Conservation (phyloP, 2,888 invertebrate genomes). For the Hirtodrosophila confusa region DNA sequence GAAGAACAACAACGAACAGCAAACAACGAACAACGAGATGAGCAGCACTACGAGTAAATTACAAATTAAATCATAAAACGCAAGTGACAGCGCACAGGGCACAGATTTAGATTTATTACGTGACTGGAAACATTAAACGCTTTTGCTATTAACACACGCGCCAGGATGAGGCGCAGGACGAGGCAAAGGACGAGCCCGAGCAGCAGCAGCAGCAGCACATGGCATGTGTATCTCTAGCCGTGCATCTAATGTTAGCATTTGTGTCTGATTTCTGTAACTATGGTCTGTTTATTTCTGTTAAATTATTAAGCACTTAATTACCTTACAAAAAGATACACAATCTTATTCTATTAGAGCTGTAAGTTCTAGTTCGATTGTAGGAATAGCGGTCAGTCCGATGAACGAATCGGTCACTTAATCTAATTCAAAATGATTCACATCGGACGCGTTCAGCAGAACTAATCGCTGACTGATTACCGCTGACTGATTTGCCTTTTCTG, state of each 20-base stretch:
- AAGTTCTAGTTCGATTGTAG: background rate
- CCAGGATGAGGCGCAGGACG: conserved; percentile 12
- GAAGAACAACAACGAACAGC: background rate
- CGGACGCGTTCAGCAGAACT: too few species aligned
- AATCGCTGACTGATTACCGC: too few species aligned
- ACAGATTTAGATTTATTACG: conserved; percentile 79
- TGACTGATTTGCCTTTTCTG: too few species aligned
- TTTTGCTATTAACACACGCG: conserved; percentile 76
- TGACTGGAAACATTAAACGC: conserved; percentile 79
- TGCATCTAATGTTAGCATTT: conserved; percentile 24
- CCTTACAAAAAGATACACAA: conserved; percentile 19
- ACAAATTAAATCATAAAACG: conserved; percentile 79
- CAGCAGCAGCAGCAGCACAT: conserved; percentile 18
- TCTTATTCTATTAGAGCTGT: too few species aligned
- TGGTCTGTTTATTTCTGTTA: conserved; percentile 29
- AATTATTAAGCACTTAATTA: conserved; percentile 52
- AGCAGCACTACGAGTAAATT: conserved; percentile 70
- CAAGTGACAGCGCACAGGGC: conserved; percentile 79
- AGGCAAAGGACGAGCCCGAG: background rate
- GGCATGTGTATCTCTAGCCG: conserved; percentile 24
- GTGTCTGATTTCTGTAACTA: conserved; percentile 14
- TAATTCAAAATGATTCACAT: too few species aligned
- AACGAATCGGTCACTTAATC: too few species aligned
- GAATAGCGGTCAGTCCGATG: too few species aligned
- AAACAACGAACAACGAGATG: background rate